Base-by-base conservation (phyloP, 1,140 invertebrate genomes). In the Probaryconus sp. region DNA sequence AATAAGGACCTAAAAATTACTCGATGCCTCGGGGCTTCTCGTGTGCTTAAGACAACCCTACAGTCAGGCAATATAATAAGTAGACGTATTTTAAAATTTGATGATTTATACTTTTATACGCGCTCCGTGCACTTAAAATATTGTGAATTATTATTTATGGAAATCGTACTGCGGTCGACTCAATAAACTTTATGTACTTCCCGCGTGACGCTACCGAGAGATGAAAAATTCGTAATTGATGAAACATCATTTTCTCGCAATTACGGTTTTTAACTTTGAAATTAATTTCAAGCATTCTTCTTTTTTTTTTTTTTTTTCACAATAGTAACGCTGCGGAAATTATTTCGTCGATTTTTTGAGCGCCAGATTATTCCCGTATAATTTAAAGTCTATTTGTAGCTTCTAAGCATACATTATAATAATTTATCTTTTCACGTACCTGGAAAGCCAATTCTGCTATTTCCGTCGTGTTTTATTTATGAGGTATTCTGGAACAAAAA, bases 121-220 rank as follows among this genome's bases (percentile, higher is more conserved):
- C 21, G 24, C 30, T 65, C 50, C 43, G 42, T 31, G 10, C 63
- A 50, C 51, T 56, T 56, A 43, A 56, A 56, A 67, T 45, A 67
- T 67, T 30, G 51, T 28, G 43, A 21, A 37, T 56, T 51, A 56
- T 67, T 67, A 67, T 67, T 56, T 67, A 67, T 67, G 63, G 63
- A 67, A 67, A 65, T 65, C 50, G 33, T 24, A 38, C 48, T 21
- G 21, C 31, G 21, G 13, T 5, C 31, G 28, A 10, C 11, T 38
- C 33, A 43, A 53, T 45, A 53, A 53, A 64, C 38, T 63, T 48
- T 31, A 13, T 11, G 11, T 31, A 64, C 38, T 45, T 3, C 21
- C 28, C 13, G 11, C 14, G 24, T 21, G 47, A 51, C 38, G 21
- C 33, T n/a, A n/a, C n/a, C n/a, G n/a, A n/a, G 1, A 37, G 6